Evolutionary conservation across 2,888 invertebrate species (phyloP), one percentile per base, ranked within the genome.

Genomic region (Hypomecis atomaria): DNA sequence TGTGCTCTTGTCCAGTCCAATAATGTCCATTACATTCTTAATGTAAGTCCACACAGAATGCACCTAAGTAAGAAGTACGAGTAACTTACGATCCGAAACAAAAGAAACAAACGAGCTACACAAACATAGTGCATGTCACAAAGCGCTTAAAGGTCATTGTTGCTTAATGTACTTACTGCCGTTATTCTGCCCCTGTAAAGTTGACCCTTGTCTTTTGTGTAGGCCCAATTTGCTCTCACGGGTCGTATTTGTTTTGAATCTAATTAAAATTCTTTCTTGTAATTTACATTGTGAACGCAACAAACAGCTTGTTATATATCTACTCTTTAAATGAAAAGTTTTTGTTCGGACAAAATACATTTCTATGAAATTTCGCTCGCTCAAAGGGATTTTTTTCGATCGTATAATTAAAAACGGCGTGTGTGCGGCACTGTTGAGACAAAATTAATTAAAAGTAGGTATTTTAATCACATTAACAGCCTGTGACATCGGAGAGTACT

Each of bases 201-300:
- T 77, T 81, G 83, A 85, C 84, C 86, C 79, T 82, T 81, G 78
- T 84, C 84, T 83, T 83, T 84, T 84, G 84, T 84, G 77, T 71
- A 67, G 77, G 77, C 81, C 84, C 81, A 81, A 84, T 85, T 85
- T 81, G 75, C 75, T 78, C 78, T 71, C 67, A 75, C 67, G 69
- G 76, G 76, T 69, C 77, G 74, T 83, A 83, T 85, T 84, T 86
- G 79, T 82, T 83, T 78, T 75, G 71, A 78, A 79, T 77, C 78
- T 83, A 85, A 87, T 87, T 86, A 85, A 83, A 83, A 83, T 78
- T 79, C 79, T 80, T 79, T 74, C 79, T 78, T 78, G 60, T 70
- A 77, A 78, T 78, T 74, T 81, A 81, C 76, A 78, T 82, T 79
- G 81, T 74, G 74, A 78, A 74, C 63, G 73, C 72, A 68, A 73